These are phyloP conservation scores for Cerastis leucographa DNA, from an alignment of 2,888 invertebrate species.

Conservation along the genomic window DNA sequence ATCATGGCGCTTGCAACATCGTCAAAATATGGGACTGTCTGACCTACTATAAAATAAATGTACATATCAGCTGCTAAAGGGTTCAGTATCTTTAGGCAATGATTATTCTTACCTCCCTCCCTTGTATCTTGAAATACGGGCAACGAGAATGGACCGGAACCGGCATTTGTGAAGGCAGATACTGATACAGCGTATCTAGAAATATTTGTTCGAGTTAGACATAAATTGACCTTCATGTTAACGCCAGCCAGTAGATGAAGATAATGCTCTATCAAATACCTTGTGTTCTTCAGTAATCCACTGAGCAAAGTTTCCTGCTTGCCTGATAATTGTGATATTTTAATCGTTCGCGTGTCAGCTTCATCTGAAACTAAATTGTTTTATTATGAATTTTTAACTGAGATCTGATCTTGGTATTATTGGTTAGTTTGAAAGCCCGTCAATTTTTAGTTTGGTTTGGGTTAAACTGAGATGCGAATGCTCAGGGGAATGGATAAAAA, in stretches of 20 bases:
- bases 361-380: conserved; percentile 77
- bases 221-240: neutral
- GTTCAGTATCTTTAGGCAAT: no score
- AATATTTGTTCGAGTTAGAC: conserved; percentile 33
- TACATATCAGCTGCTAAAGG: no score
- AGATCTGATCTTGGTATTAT: no score
- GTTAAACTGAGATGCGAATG: no score
- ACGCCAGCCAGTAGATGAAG: neutral
- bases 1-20: no score
- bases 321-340: conserved; percentile 81
- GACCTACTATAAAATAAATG: no score
- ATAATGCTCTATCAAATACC: conserved; percentile 68
- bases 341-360: conserved; percentile 81
- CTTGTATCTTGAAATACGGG: conserved; percentile 95
- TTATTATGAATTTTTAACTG: no score
- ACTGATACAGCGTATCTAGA: conserved; percentile 95
- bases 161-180: conserved; percentile 95
- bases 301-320: conserved; percentile 85
- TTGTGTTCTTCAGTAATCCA: conserved; percentile 91
- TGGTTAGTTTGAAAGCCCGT: no score
- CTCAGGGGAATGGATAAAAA: no score
- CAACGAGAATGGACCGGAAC: conserved; percentile 95
- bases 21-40: no score
- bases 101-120: conserved; percentile 92
- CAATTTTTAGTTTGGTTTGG: no score